These are phyloP conservation scores for Pangasius djambal DNA, from an alignment of 2,797 vertebrate genomes.

Conservation along the genomic window DNA sequence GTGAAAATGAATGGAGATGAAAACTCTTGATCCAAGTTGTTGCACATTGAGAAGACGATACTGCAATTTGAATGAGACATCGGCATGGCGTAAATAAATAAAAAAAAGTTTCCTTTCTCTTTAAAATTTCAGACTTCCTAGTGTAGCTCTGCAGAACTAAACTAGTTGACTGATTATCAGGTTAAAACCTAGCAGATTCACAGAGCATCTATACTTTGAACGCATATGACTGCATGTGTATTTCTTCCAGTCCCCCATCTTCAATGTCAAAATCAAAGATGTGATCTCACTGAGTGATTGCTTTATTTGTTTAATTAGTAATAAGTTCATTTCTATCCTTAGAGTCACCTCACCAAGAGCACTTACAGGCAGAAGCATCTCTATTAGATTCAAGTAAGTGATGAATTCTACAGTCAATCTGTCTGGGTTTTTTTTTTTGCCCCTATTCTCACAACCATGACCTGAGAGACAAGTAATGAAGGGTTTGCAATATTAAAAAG, in stretches of 20 bases:
- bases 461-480: background rate
- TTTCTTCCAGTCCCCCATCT: slow-evolving; percentile 13
- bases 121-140: background rate
- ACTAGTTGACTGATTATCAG: too few species aligned
- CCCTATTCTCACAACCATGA: background rate
- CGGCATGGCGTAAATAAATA: background rate
- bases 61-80: background rate
- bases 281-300: slow-evolving; percentile 49
- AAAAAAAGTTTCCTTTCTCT: background rate
- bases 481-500: background rate
- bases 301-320: slow-evolving; percentile 49
- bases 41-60: background rate
- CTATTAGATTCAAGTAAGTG: background rate
- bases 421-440: background rate
- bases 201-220: background rate
- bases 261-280: slow-evolving; percentile 66
- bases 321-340: slow-evolving; percentile 42
- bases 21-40: background rate
- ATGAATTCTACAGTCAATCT: background rate
- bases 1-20: background rate
- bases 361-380: background rate
- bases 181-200: background rate
- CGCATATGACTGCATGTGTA: background rate
- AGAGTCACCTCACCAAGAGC: background rate
- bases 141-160: background rate